A percentile compares a stretch with the other conserved stretches of the same genome.
Evolutionary conservation across 2,888 invertebrate species (phyloP).

Genomic region (Hypolimnas misippus): DNA sequence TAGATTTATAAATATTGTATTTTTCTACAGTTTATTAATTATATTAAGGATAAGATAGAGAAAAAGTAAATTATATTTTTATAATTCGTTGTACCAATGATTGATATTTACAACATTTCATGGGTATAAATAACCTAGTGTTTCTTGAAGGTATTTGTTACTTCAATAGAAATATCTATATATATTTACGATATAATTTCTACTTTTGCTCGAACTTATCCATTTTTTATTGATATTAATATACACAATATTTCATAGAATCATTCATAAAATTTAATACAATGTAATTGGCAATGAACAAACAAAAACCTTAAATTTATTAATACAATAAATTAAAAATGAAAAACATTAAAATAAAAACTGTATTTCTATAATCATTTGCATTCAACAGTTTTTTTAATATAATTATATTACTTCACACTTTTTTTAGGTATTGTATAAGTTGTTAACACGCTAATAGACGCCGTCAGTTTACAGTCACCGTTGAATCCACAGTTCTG

Average conservation of each 20-base stretch:
- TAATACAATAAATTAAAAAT: constrained; percentile 54
- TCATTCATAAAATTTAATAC: constrained; percentile 20
- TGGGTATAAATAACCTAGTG: neutral
- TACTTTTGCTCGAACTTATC: constrained; percentile 28
- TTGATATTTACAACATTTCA: neutral
- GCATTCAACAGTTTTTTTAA: constrained; percentile 76
- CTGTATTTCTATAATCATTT: constrained; percentile 79
- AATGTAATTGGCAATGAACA: constrained; percentile 9
- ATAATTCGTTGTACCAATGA: neutral
- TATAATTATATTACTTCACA: constrained; percentile 71
- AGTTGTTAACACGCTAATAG: constrained; percentile 22
- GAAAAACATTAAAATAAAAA: constrained; percentile 76
- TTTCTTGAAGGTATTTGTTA: constrained; percentile 9
- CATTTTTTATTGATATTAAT: constrained; percentile 21
- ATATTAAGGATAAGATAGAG: constrained; percentile 5
- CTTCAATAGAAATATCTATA: constrained; percentile 14
- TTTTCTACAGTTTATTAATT: neutral
- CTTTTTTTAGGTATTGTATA: constrained; percentile 52
- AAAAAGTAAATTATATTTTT: neutral
- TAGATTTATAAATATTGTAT: neutral
- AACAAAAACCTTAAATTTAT: constrained; percentile 19
- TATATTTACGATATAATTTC: constrained; percentile 17
- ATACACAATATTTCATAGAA: constrained; percentile 22
- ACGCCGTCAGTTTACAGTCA: constrained; percentile 72
- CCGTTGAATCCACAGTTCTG: constrained; percentile 84